phyloP scores from a whole-genome alignment of 2,797 vertebrate species.

The Micromesistius poutassou region DNA sequence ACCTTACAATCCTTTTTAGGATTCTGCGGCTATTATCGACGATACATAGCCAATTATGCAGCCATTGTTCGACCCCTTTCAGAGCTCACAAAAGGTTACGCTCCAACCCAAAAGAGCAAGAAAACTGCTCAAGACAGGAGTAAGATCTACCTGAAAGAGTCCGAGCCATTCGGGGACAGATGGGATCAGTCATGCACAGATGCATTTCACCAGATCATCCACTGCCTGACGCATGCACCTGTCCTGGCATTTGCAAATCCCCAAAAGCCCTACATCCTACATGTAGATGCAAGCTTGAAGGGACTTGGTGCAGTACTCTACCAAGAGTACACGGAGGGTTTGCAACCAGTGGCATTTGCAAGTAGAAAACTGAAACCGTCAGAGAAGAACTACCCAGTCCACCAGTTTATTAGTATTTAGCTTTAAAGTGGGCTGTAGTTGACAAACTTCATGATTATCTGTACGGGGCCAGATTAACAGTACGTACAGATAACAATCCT shows the following conservation, averaged over 20 bases:
- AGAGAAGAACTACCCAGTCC: slow-evolving; percentile 14
- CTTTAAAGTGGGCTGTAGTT: slow-evolving; percentile 20
- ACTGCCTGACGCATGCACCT: slow-evolving; percentile 14
- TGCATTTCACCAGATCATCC: slow-evolving; percentile 8
- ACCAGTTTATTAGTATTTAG: slow-evolving; percentile 21
- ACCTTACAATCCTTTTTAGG: slow-evolving; percentile 9
- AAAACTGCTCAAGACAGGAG: background rate
- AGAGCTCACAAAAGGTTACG: slow-evolving; percentile 12
- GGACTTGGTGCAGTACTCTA: slow-evolving; percentile 15
- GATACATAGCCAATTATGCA: background rate
- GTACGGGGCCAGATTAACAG: slow-evolving; percentile 14
- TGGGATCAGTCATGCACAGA: background rate
- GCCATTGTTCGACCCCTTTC: background rate
- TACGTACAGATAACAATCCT: background rate
- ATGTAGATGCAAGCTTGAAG: slow-evolving; percentile 9
- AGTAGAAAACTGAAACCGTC: slow-evolving; percentile 12
- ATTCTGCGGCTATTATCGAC: slow-evolving; percentile 12
- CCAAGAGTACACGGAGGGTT: slow-evolving; percentile 15
- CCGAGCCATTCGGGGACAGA: slow-evolving; percentile 9
- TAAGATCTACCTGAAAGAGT: slow-evolving; percentile 1
- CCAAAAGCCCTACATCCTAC: slow-evolving; percentile 6
- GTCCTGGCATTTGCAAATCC: slow-evolving; percentile 18
- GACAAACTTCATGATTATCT: slow-evolving; percentile 22
- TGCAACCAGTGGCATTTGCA: slow-evolving; percentile 21
- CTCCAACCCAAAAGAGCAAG: background rate